These are phyloP conservation scores for Megastigmus dorsalis DNA, from an alignment of 2,888 invertebrate genomes.

Conservation along the genomic window DNA sequence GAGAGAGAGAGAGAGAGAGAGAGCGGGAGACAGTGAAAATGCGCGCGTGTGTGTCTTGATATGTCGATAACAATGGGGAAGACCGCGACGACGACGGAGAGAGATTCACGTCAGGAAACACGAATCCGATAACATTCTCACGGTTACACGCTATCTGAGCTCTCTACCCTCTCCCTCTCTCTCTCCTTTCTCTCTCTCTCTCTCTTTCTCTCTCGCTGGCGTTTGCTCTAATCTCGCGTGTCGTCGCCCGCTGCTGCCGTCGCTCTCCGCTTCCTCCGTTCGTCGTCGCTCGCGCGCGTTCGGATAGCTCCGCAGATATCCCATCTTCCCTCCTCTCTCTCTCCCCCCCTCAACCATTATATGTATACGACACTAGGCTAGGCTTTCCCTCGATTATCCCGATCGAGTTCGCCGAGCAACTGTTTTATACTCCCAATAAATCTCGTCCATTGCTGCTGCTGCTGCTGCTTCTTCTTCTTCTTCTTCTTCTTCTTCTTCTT, in stretches of 20 bases:
- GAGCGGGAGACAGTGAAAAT: background rate
- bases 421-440: conserved; percentile 34
- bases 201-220: conserved; percentile 5
- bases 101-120: conserved; percentile 40
- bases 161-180: background rate
- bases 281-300: background rate
- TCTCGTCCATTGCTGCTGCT: background rate
- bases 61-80: conserved; percentile 35
- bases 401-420: conserved; percentile 1
- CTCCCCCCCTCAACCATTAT: background rate
- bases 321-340: background rate
- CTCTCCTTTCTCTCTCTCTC: conserved; percentile 3
- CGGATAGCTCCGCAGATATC: conserved; percentile 24
- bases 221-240: conserved; percentile 42
- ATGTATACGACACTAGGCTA: background rate
- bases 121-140: conserved; percentile 50
- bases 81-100: background rate
- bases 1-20: background rate
- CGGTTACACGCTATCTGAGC: conserved; percentile 20
- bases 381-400: conserved; percentile 15
- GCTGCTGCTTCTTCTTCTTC: background rate
- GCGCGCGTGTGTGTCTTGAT: conserved; percentile 13
- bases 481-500: background rate
- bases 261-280: conserved; percentile 19
- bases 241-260: background rate